Conservation (phyloP, 2,797 vertebrate species). For the Rhabdophis nuchalis region DNA sequence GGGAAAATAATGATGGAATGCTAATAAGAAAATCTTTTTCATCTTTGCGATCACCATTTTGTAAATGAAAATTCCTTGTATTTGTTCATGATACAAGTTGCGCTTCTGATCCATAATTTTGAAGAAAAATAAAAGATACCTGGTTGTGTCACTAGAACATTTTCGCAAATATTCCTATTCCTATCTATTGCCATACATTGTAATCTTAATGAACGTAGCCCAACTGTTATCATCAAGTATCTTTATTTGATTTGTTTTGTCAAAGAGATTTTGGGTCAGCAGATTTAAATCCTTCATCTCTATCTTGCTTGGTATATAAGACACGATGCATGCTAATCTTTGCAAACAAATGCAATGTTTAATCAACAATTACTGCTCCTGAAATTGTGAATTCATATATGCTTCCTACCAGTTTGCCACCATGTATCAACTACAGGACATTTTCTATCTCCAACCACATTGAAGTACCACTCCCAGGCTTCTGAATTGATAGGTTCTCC, state of each 20-base stretch:
- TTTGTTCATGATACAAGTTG: not conserved
- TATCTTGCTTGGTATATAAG: not conserved
- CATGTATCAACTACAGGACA: conserved; percentile 68
- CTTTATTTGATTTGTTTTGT: not conserved
- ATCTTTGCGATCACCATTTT: not conserved
- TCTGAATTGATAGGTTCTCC: conserved; percentile 70
- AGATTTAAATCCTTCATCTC: not conserved
- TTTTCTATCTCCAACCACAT: conserved; percentile 52
- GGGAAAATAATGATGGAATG: conserved; percentile 19
- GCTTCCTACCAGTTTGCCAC: conserved; percentile 71
- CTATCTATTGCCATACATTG: not conserved
- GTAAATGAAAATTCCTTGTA: not conserved
- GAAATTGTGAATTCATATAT: not conserved
- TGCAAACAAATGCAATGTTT: not conserved
- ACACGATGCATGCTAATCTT: not conserved
- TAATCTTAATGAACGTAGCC: not conserved
- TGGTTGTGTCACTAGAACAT: not conserved
- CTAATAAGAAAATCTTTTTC: conserved; percentile 7
- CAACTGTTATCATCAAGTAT: not conserved
- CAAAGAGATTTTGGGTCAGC: not conserved
- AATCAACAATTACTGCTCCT: not conserved
- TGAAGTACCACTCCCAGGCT: conserved; percentile 68
- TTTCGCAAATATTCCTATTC: not conserved
- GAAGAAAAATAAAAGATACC: not conserved
- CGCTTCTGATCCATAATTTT: not conserved